A percentile compares a stretch with the other conserved stretches of the same genome.
Evolutionary conservation across 2,797 vertebrate species (phyloP).

Genomic region (Paguma larvata): DNA sequence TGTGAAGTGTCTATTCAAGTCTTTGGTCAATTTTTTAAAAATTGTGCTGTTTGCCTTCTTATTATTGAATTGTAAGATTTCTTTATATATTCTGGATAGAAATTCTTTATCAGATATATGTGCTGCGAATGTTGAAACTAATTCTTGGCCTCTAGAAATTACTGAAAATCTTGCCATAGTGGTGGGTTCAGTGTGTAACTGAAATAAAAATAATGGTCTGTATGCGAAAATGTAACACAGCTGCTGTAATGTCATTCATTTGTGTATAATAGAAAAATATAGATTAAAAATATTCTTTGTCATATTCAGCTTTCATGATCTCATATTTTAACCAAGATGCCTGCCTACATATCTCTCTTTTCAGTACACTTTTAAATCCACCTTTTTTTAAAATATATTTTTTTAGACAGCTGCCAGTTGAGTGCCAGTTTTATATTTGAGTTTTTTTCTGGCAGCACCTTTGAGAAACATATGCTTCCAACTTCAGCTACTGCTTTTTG

Average conservation of each 20-base stretch:
- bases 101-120: constrained; percentile 11
- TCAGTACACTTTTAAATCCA: background rate
- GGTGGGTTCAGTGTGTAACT: background rate
- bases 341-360: constrained; percentile 6
- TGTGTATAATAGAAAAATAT: constrained; percentile 11
- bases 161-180: constrained; percentile 2
- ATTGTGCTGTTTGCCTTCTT: background rate
- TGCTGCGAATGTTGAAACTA: constrained; percentile 11
- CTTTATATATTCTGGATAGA: constrained; percentile 11
- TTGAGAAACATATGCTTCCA: constrained; percentile 60
- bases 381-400: background rate
- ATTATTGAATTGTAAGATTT: background rate
- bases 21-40: background rate
- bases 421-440: constrained; percentile 63
- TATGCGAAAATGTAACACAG: constrained; percentile 18
- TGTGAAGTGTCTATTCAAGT: background rate
- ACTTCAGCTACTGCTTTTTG: constrained; percentile 58
- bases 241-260: background rate
- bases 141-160: background rate
- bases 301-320: constrained; percentile 8
- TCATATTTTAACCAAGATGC: constrained; percentile 12
- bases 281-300: constrained; percentile 55
- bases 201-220: constrained; percentile 23
- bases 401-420: constrained; percentile 65
- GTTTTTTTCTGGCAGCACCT: constrained; percentile 59